Evolutionary conservation across 1,140 invertebrate genomes (phyloP).

Genomic region (Bombus fervidus): DNA sequence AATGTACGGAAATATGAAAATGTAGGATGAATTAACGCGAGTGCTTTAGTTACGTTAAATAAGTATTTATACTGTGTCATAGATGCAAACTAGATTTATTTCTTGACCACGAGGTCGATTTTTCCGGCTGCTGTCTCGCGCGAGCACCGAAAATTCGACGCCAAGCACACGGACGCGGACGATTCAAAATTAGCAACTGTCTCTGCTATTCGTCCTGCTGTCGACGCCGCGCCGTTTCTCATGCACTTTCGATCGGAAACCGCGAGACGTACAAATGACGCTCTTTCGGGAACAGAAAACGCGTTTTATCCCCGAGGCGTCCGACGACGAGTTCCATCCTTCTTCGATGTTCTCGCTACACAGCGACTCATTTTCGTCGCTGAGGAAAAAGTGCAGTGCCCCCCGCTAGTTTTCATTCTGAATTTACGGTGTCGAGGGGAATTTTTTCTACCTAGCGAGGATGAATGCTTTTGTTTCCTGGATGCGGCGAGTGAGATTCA

Average conservation of each 20-base stretch:
- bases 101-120: too few species aligned
- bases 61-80: too few species aligned
- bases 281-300: slow-evolving; percentile 3
- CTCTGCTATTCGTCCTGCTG: too few species aligned
- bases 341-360: background rate
- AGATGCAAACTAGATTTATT: too few species aligned
- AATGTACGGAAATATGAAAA: too few species aligned
- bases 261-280: slow-evolving; percentile 44
- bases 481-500: background rate
- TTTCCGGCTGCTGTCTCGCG: too few species aligned
- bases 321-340: background rate
- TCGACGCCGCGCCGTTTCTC: too few species aligned
- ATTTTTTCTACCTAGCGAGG: background rate
- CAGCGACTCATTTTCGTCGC: background rate
- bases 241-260: slow-evolving; percentile 22
- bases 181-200: too few species aligned
- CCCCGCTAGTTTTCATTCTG: background rate
- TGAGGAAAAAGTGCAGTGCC: background rate
- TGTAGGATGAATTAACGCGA: too few species aligned
- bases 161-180: too few species aligned
- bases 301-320: background rate
- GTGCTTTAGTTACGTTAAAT: too few species aligned
- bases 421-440: background rate
- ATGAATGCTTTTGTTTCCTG: background rate
- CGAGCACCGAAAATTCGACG: too few species aligned